Base-by-base conservation (phyloP, 2,888 invertebrate genomes). In the Plagodis pulveraria region DNA sequence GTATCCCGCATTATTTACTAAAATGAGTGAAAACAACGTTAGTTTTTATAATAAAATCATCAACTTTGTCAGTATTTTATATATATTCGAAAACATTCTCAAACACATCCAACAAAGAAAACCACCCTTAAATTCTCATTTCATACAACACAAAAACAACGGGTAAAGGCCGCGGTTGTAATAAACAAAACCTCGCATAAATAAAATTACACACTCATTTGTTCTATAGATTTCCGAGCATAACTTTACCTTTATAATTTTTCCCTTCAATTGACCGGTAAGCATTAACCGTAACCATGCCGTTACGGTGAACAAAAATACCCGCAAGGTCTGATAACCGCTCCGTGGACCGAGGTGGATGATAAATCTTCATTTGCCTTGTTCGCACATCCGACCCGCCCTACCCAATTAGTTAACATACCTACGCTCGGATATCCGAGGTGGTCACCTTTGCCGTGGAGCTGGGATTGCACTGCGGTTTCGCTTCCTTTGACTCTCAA, bases 301-400 rank as follows among this genome's bases (percentile, higher is more conserved):
- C 45, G 68, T 61, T 35, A 65, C 50, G 57, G 57, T 65, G 61
- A 69, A 70, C 69, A 69, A 70, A 71, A 72, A 72, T 70, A 67
- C 62, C 66, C 67, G 60, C 61, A 63, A 66, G 54, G 56, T 54
- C 62, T 68, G 71, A 69, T 70, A 70, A 67, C 69, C 68, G 53
- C 74, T 22, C 80, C 69, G 74, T 84, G 81, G 84, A 83, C 81
- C 78, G 76, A 63, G 73, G 73, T 70, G 72, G 81, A 88, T 90
- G 86, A 90, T 90, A 90, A 90, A 90, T 90, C 90, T 90, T 90
- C 89, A 90, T 90, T 90, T 89, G 86, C 86, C 84, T 80, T 85
- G 87, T 88, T 85, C 87, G 85, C 88, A 86, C 88, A 85, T 85
- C 86, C 87, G 83, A 84, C 84, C 86, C 84, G 78, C 86, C 84